Percentiles rank a stretch among this genome's conserved stretches.
Conservation (phyloP, 2,113 vertebrate species). For the Scophthalmus maximus region DNA sequence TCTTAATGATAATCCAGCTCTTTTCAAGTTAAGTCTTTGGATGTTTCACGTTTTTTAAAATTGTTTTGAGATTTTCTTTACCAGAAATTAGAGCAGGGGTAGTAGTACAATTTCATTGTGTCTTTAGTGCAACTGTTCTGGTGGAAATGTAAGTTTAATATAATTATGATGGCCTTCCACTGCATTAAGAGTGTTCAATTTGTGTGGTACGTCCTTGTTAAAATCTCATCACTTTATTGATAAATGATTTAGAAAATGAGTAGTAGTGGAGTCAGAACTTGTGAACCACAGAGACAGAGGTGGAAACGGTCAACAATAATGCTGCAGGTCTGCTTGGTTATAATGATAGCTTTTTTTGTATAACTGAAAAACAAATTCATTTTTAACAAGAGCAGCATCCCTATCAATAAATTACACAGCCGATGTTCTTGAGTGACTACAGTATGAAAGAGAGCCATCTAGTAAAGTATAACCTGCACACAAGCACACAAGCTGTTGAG, state of each 20-base stretch:
- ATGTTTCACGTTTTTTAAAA: no score
- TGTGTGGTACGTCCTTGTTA: background rate
- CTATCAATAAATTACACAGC: slow-evolving; percentile 70
- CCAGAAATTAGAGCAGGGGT: no score
- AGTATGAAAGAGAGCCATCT: slow-evolving; percentile 57
- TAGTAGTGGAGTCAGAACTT: no score
- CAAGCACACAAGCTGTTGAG: slow-evolving; percentile 61
- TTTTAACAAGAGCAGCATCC: slow-evolving; percentile 58
- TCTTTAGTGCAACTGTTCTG: no score
- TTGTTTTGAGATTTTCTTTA: no score
- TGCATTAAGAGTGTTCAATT: background rate
- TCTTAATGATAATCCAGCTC: background rate
- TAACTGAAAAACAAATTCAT: slow-evolving; percentile 49
- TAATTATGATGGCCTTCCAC: background rate
- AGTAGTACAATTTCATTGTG: no score
- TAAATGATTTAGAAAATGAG: background rate
- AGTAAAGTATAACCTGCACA: slow-evolving; percentile 54
- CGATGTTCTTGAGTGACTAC: slow-evolving; percentile 51
- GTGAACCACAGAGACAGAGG: background rate
- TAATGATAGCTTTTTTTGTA: slow-evolving; percentile 40
- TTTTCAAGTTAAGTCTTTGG: background rate
- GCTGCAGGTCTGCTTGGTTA: slow-evolving; percentile 24
- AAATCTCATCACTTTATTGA: background rate
- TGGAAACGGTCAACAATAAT: background rate
- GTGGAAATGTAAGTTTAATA: no score